phyloP scores from a whole-genome alignment of 2,888 invertebrate genomes.

The Ischnus inquisitorius region DNA sequence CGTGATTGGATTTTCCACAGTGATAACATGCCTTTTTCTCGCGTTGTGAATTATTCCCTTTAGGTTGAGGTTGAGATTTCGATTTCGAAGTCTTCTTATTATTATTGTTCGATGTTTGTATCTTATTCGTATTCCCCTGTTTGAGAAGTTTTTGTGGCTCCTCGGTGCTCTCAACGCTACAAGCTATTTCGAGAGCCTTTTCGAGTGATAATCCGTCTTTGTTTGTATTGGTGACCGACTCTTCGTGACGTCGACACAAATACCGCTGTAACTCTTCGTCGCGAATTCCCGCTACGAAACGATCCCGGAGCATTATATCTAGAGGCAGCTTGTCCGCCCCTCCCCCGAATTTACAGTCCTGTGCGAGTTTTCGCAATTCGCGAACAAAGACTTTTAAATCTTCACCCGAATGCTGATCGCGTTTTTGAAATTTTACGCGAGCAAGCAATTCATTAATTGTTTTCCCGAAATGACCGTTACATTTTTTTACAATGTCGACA shows the following conservation, averaged over 20 bases:
- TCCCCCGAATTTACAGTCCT: constrained; percentile 50
- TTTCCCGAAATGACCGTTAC: constrained; percentile 50
- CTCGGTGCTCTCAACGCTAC: constrained; percentile 43
- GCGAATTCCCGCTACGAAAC: constrained; percentile 51
- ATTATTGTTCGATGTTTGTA: constrained; percentile 30
- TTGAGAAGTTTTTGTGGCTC: constrained; percentile 52
- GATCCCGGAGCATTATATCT: constrained; percentile 53
- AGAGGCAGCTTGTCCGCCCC: constrained; percentile 33
- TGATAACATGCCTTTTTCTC: constrained; percentile 45
- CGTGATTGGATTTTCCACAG: constrained; percentile 48
- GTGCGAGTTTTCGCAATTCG: constrained; percentile 42
- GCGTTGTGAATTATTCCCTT: constrained; percentile 24
- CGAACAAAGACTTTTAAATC: constrained; percentile 43
- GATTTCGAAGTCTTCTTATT: constrained; percentile 30
- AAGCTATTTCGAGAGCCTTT: constrained; percentile 44
- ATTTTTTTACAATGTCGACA: constrained; percentile 37
- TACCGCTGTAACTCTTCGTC: constrained; percentile 54
- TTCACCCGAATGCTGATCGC: constrained; percentile 43
- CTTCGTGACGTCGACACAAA: constrained; percentile 53
- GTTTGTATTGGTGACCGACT: constrained; percentile 36
- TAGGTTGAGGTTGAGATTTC: constrained; percentile 10
- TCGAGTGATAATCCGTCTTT: too few relatives aligned
- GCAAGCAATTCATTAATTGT: constrained; percentile 42
- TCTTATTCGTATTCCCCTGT: constrained; percentile 19
- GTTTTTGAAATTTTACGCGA: constrained; percentile 50